Evolutionary conservation across 2,797 vertebrate species (phyloP), one percentile per base, ranked within the genome.

Genomic region (Rachycentron canadum): DNA sequence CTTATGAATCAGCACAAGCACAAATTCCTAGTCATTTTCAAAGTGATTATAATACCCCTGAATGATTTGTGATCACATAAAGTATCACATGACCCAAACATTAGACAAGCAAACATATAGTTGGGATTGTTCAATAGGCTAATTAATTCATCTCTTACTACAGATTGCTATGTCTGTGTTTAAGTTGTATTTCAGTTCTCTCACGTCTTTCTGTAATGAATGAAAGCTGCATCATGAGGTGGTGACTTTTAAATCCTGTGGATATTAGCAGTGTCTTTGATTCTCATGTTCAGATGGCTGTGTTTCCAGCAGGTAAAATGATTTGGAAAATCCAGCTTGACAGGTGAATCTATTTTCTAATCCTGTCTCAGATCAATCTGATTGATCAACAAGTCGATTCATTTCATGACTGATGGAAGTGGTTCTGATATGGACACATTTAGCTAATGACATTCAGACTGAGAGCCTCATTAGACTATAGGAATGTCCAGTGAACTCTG

Each of bases 371-470:
- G 73, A 86, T 92, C 76, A 68, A 69, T 83, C 17, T 1, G 41
- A 86, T 67, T 19, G 82, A 86, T 76, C 56, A 21, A 60, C 17
- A 10, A 14, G 60, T 71, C 34, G 0, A 58, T 84, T 64, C 26
- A 30, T 73, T 79, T 73, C 32, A 53, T 60, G 61, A 69, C 56
- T 40, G 55, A 77, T 60, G 23, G 38, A 30, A 76, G 49, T 71
- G 76, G 73, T 88, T 85, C 80, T 68, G n/a, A 62, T 68, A 65
- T 4, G 55, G 62, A 41, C 1, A 43, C 87, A 81, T 65, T 84
- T 79, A 84, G 79, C 71, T 91, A 82, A 91, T 89, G 83, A 53
- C 68, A 76, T 40, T 78, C 43, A 30, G 16, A 69, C 3, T 14
- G 21, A 69, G 40, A 76, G 79, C 49, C 68, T 85, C 6, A 30